Conservation (phyloP, 2,797 vertebrate species). For the Calcarius lapponicus region DNA sequence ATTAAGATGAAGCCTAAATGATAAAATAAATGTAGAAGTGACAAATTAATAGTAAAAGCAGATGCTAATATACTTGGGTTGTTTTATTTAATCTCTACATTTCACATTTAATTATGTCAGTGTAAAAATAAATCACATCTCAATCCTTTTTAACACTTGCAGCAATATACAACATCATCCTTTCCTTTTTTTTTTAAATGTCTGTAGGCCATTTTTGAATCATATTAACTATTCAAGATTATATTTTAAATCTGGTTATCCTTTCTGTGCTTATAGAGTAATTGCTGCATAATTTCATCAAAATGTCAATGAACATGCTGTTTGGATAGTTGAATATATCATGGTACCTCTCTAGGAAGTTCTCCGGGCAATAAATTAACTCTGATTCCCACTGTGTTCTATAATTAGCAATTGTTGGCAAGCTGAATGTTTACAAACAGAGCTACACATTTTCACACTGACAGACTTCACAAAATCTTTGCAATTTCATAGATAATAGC, state of each 20-base stretch:
- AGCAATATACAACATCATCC: neutral
- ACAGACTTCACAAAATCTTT: neutral
- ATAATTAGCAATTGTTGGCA: neutral
- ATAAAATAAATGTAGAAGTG: neutral
- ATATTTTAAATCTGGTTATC: neutral
- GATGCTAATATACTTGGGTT: neutral
- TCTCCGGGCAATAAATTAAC: neutral
- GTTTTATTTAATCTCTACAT: neutral
- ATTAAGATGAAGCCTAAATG: neutral
- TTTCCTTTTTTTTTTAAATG: neutral
- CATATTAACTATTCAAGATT: neutral
- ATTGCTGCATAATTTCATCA: slow-evolving; percentile 14
- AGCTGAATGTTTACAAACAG: slow-evolving; percentile 2
- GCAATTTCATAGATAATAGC: neutral
- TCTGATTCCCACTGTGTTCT: neutral
- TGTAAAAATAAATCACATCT: neutral
- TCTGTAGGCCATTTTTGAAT: neutral
- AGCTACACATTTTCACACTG: neutral
- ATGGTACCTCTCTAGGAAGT: neutral
- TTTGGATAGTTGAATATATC: neutral
- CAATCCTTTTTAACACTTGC: neutral
- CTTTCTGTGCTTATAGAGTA: neutral
- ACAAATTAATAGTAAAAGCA: neutral
- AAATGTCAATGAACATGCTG: neutral
- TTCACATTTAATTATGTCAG: neutral